phyloP scores from a whole-genome alignment of 64 coral and sea anemone species.

The Astreopora myriophthalma region DNA sequence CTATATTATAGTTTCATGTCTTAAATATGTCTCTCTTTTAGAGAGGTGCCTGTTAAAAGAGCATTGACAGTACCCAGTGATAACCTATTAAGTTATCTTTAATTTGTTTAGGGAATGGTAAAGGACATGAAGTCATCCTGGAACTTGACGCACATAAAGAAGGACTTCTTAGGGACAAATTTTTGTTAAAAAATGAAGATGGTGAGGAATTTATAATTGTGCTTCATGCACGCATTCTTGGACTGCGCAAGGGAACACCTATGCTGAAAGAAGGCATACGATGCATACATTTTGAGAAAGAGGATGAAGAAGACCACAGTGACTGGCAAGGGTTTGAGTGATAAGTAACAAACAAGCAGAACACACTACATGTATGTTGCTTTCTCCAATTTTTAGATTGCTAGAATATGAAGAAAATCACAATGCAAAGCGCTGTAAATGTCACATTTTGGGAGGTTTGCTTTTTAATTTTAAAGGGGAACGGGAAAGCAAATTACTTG shows the following conservation, averaged over 20 bases:
- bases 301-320: conserved; percentile 82
- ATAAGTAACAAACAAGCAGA: neutral
- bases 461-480: too few species aligned
- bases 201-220: conserved; percentile 74
- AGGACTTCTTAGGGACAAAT: conserved; percentile 84
- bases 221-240: conserved; percentile 75
- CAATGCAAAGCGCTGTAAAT: too few species aligned
- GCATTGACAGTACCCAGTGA: neutral
- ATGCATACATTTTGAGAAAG: conserved; percentile 67
- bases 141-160: conserved; percentile 83
- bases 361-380: too few species aligned
- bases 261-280: conserved; percentile 80
- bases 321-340: conserved; percentile 93
- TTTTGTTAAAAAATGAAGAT: conserved; percentile 74
- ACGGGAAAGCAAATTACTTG: too few species aligned
- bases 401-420: too few species aligned
- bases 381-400: too few species aligned
- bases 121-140: conserved; percentile 68
- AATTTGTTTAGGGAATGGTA: conserved; percentile 37
- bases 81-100: neutral
- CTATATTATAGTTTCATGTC: too few species aligned
- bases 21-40: too few species aligned
- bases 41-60: too few species aligned
- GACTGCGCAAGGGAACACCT: conserved; percentile 73
- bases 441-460: too few species aligned